These are phyloP conservation scores for Xestia xanthographa DNA, from an alignment of 2,888 invertebrate genomes.

Conservation along the genomic window DNA sequence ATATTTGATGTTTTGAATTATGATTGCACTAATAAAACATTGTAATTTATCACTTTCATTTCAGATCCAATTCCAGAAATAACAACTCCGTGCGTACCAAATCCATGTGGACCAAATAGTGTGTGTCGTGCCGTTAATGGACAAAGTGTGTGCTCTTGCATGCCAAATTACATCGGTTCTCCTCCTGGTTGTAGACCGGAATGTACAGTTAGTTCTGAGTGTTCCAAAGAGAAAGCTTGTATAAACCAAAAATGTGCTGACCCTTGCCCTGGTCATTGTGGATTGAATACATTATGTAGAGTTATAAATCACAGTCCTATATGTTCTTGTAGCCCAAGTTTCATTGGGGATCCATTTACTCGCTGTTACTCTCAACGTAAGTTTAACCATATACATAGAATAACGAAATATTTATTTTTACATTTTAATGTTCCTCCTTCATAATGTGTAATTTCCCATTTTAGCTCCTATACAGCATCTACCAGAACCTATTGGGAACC, in stretches of 20 bases:
- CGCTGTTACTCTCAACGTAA: slow-evolving; percentile 91
- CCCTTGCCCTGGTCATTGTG: slow-evolving; percentile 94
- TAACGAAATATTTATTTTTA: neutral
- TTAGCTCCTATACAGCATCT: slow-evolving; percentile 73
- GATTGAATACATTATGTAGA: slow-evolving; percentile 92
- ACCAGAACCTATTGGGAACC: slow-evolving; percentile 88
- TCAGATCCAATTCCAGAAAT: slow-evolving; percentile 81
- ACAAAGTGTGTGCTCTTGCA: slow-evolving; percentile 94
- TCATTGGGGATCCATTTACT: slow-evolving; percentile 93
- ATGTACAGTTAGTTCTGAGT: slow-evolving; percentile 95
- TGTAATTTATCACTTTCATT: slow-evolving; percentile 53
- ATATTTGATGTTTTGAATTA: neutral
- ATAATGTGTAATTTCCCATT: slow-evolving; percentile 36
- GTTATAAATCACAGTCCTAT: slow-evolving; percentile 95
- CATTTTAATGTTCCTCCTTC: neutral
- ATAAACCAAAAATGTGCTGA: slow-evolving; percentile 94
- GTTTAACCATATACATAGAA: slow-evolving; percentile 57
- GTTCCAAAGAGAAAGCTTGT: slow-evolving; percentile 93
- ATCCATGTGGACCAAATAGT: slow-evolving; percentile 94
- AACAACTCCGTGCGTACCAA: slow-evolving; percentile 92
- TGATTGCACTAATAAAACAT: neutral
- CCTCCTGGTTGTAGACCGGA: slow-evolving; percentile 95
- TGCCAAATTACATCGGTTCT: slow-evolving; percentile 93
- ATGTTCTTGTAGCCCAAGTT: slow-evolving; percentile 92
- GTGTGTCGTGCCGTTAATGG: slow-evolving; percentile 93